Evolutionary conservation across 2,888 invertebrate genomes (phyloP).

Genomic region (Laspeyria flexula): DNA sequence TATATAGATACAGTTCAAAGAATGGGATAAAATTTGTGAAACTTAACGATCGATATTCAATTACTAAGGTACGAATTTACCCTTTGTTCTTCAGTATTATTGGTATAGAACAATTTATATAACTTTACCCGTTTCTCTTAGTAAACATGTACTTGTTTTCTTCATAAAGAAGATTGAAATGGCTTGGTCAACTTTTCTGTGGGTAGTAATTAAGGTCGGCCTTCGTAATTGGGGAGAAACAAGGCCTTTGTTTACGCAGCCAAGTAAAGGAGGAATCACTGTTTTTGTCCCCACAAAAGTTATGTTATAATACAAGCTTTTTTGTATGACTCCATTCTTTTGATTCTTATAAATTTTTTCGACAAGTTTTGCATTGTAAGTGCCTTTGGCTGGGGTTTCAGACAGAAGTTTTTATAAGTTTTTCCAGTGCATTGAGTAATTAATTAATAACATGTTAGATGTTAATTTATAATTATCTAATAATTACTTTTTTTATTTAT

Average conservation of each 20-base stretch:
- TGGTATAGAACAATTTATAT: too few species aligned
- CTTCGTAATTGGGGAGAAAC: slow-evolving; percentile 28
- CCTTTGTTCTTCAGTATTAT: neutral
- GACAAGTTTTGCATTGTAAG: too few species aligned
- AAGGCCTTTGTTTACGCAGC: slow-evolving; percentile 27
- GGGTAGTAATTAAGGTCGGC: slow-evolving; percentile 38
- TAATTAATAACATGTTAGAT: too few species aligned
- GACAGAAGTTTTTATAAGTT: too few species aligned
- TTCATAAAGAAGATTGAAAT: slow-evolving; percentile 17
- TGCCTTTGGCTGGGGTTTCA: too few species aligned
- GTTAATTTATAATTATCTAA: too few species aligned
- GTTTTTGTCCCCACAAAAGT: slow-evolving; percentile 3
- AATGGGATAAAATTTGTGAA: neutral
- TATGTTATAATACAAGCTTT: neutral
- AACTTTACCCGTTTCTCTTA: too few species aligned
- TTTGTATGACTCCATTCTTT: too few species aligned
- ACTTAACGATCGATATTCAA: neutral
- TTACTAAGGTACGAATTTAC: neutral
- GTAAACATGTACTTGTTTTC: slow-evolving; percentile 14
- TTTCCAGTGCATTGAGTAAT: too few species aligned
- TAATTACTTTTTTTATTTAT: too few species aligned
- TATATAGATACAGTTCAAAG: neutral
- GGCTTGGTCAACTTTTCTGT: slow-evolving; percentile 33
- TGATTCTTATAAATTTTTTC: too few species aligned
- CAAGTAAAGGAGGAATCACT: slow-evolving; percentile 12